Evolutionary conservation across 2,797 vertebrate species (phyloP), one percentile per base, ranked within the genome.

Genomic region (Ispidina picta): DNA sequence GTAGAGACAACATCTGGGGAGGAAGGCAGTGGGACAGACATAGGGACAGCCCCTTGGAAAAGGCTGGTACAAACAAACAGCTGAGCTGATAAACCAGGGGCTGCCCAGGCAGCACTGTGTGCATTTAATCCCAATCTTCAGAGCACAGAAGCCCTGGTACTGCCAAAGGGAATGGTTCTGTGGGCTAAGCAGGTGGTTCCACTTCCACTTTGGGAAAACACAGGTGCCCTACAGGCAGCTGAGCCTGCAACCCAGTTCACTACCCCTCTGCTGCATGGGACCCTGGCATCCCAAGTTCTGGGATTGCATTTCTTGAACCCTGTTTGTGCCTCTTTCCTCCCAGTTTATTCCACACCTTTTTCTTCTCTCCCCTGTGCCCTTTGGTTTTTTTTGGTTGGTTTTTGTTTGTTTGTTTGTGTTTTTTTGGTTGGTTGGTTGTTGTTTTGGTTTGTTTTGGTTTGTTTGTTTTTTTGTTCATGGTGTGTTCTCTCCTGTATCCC

Each of bases 21-120:
- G 52, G 63, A 83, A 86, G 62, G 55, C 58, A 73, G 29, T 18
- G 25, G 18, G 54, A 76, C 41, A 79, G 54, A 35, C 12, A 25
- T 26, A 15, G 15, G 33, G 41, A 59, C 37, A 58, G 49, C 39
- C 69, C 51, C 78, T 37, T 0, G 13, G 86, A 75, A 64, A 83
- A 54, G 56, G 37, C 49, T 63, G n/a, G 14, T 43, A 23, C 48
- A 76, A 84, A 56, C 73, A 77, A 86, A 75, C 51, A 93, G 60
- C 41, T 56, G 69, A 74, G 72, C 22, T 76, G 22, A 74, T 68
- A 49, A 62, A 89, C 21, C 15, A 44, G 62, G 37, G 35, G 35
- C 39, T 2, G 6, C 49, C 72, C 68, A 78, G 77, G 74, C 49
- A 37, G 74, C 1, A 1, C 4, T 0, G 28, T 1, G 0, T 28